Evolutionary conservation across 1,140 invertebrate species (phyloP), one percentile per base, ranked within the genome.

Genomic region (Penaeus chinensis): DNA sequence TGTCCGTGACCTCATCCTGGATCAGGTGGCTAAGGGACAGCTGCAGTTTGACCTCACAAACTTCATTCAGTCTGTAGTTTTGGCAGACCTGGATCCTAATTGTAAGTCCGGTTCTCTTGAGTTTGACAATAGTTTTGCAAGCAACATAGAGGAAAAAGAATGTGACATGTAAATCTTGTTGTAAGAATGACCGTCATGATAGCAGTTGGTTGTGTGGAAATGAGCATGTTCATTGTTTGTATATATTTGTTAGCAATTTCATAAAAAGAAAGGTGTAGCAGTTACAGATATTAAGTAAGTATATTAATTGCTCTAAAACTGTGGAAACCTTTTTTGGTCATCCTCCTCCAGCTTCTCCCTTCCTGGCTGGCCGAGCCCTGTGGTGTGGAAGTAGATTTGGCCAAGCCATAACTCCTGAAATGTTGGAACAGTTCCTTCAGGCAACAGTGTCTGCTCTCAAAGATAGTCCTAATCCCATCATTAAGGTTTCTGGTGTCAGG

Each of bases 311-410:
- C 47, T 47, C 7, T 10, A 47, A 47, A 54, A 54, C 1, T 16
- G 10, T 54, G 54, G 54, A 54, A 54, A 54, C 69, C 24, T 20
- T 61, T 42, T 20, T 77, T 20, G 22, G 37, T 61, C 24, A 8
- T 32, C 60, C 47, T 77, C 63, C 69, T 91, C 42, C 91, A 93
- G 93, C 92, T 66, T 94, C 94, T 11, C 94, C 95, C n/a, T 95
- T 96, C 90, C 92, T 96, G 27, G 92, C 95, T 54, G 96, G 96
- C 2, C 93, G 95, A 82, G 95, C 95, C 88, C 91, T 96, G 47
- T 96, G 95, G 93, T 93, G 95, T 32, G 94, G 95, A 18, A 95
- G 95, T 91, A 93, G 94, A 82, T 96, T 95, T 91, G 94, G 94
- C 8, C 93, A 93, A 71, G 93, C 94, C 76, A 93, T 95, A 91